Base-by-base conservation (phyloP, 1,140 invertebrate genomes). In the Aphidius ervi region DNA sequence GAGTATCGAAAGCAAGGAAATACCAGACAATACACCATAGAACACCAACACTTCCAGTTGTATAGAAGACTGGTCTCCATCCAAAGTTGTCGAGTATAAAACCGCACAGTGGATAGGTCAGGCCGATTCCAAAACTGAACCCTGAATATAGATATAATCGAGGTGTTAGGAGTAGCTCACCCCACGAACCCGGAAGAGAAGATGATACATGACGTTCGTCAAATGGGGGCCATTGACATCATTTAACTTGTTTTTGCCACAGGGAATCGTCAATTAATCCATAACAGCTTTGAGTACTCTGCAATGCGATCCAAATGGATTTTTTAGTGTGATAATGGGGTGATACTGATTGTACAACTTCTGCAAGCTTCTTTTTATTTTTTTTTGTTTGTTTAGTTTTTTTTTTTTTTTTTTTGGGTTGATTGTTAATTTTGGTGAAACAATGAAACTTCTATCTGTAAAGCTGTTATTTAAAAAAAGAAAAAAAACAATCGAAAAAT, bases 21-120 rank as follows among this genome's bases (percentile, higher is more conserved):
- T 85, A 87, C 90, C 90, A 93, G 68, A 89, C 82, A 23, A 87
- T 40, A 67, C 86, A 88, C 86, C 86, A 87, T 2, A 80, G 43
- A 37, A 85, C 69, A 5, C 88, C 88, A 56, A 89, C 79, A n/a
- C 81, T 81, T 2, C 89, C 88, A 5, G 86, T 88, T 5, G 86
- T 87, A 69, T 88, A 89, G 75, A 89, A 89, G 9, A 88, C 85
- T 10, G 81, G 76, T 9, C 82, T 74, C 87, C 87, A 89, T 43
- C 87, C 87, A 59, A 83, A 84, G 61, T 85, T 77, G 16, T 82
- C 83, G 65, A 89, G 88, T 58, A 89, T 81, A 73, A 87, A 87
- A 39, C 87, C 87, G 70, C 86, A 86, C 31, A 89, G 68, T 10
- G 85, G 85, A 73, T 88, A 89, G 43, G 86, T 89, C 64, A 89